Evolutionary conservation across 2,888 invertebrate genomes (phyloP).

Genomic region (Aelia acuminata): DNA sequence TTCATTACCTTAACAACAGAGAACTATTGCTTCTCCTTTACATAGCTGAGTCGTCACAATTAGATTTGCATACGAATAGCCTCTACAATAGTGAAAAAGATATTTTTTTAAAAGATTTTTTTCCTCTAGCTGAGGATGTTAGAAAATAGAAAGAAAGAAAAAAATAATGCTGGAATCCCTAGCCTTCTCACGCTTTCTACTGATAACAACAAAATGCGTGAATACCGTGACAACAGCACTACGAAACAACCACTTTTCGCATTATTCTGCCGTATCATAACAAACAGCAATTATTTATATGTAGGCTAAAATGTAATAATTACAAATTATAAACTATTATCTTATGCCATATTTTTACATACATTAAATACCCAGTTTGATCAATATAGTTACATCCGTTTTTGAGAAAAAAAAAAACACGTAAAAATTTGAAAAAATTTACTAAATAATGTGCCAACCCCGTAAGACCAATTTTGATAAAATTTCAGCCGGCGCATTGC

Average conservation of each 20-base stretch:
- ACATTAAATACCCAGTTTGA: too few relatives aligned
- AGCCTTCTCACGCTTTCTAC: neutral
- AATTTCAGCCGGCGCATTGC: too few relatives aligned
- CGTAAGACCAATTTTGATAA: too few relatives aligned
- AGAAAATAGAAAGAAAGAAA: constrained; percentile 29
- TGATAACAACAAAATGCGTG: constrained; percentile 7
- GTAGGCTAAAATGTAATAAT: too few relatives aligned
- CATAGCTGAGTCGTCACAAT: neutral
- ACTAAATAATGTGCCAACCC: too few relatives aligned
- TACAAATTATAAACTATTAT: too few relatives aligned
- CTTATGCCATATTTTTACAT: too few relatives aligned
- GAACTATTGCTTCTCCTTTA: neutral
- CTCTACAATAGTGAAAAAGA: neutral
- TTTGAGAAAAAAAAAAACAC: too few relatives aligned
- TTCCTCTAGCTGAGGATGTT: neutral
- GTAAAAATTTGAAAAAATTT: too few relatives aligned
- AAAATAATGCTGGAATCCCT: neutral
- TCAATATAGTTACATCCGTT: too few relatives aligned
- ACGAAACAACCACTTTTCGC: neutral
- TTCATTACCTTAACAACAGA: too few relatives aligned
- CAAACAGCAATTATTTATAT: neutral
- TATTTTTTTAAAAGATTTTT: neutral
- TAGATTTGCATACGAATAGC: constrained; percentile 27
- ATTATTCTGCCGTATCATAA: neutral
- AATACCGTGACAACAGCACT: neutral